Percentiles rank a stretch among this genome's conserved stretches.
Evolutionary conservation across 1,140 invertebrate genomes (phyloP).

Genomic region (Penaeus japonicus): DNA sequence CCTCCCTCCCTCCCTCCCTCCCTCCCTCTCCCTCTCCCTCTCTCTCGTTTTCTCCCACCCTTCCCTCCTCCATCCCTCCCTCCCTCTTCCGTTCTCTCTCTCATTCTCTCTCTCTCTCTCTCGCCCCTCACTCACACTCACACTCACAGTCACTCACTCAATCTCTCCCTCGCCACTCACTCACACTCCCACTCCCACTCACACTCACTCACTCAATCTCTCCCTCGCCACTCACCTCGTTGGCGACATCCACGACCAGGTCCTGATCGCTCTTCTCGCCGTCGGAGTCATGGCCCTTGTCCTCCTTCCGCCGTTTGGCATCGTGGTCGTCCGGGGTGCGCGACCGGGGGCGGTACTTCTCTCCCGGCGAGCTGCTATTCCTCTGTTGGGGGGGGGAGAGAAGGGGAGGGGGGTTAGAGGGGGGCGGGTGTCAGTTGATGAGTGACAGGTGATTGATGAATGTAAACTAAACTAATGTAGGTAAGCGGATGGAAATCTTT

Average conservation of each 20-base stretch:
- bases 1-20: neutral
- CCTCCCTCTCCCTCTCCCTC: neutral
- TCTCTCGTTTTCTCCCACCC: neutral
- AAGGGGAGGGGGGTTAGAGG: neutral
- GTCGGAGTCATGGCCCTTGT: constrained; percentile 64
- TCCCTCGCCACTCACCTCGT: constrained; percentile 36
- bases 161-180: neutral
- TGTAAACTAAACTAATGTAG: no score
- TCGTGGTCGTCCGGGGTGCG: constrained; percentile 57
- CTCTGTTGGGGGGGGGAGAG: neutral
- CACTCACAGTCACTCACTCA: neutral
- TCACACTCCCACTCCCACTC: neutral
- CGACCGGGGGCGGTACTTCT: constrained; percentile 56
- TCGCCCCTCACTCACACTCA: neutral
- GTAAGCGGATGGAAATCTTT: no score
- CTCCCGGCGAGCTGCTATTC: constrained; percentile 50
- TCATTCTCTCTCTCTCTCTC: neutral
- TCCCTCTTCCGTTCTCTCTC: neutral
- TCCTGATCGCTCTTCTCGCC: constrained; percentile 69
- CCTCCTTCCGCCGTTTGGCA: constrained; percentile 52
- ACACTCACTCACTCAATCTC: neutral
- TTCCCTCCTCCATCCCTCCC: neutral
- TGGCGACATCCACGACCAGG: constrained; percentile 69
- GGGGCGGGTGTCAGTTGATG: no score
- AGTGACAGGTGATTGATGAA: neutral